A percentile compares a stretch with the other conserved stretches of the same genome.
Conservation (phyloP, 2,888 invertebrate genomes). For the Griposia aprilina region DNA sequence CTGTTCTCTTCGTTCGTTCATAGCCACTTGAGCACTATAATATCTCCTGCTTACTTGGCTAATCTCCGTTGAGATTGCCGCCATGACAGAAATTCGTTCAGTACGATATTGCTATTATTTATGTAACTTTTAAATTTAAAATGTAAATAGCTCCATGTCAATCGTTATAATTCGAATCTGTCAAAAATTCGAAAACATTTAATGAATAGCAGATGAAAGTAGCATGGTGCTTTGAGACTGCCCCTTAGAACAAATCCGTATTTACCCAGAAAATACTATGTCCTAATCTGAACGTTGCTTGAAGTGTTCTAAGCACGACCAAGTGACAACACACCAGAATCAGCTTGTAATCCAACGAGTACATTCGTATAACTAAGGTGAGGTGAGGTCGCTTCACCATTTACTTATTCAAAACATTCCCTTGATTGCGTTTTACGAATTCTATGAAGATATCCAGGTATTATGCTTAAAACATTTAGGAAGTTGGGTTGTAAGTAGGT, state of each 20-base stretch:
- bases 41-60: neutral
- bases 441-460: too few relatives aligned
- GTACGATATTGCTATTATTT: neutral
- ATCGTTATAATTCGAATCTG: neutral
- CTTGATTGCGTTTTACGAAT: too few relatives aligned
- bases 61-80: neutral
- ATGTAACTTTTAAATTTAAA: neutral
- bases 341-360: neutral
- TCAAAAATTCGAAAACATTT: neutral
- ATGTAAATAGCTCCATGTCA: neutral
- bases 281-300: neutral
- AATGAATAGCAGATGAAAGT: too few relatives aligned
- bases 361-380: neutral
- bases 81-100: neutral
- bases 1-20: too few relatives aligned
- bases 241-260: neutral
- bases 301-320: neutral
- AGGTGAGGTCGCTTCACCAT: too few relatives aligned
- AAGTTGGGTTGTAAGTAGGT: neutral
- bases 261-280: too few relatives aligned
- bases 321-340: neutral
- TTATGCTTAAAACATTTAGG: neutral
- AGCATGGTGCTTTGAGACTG: too few relatives aligned
- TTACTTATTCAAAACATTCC: too few relatives aligned
- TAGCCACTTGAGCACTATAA: neutral